Conservation (phyloP, 2,797 vertebrate species). For the Chelidonichthys spinosus region DNA sequence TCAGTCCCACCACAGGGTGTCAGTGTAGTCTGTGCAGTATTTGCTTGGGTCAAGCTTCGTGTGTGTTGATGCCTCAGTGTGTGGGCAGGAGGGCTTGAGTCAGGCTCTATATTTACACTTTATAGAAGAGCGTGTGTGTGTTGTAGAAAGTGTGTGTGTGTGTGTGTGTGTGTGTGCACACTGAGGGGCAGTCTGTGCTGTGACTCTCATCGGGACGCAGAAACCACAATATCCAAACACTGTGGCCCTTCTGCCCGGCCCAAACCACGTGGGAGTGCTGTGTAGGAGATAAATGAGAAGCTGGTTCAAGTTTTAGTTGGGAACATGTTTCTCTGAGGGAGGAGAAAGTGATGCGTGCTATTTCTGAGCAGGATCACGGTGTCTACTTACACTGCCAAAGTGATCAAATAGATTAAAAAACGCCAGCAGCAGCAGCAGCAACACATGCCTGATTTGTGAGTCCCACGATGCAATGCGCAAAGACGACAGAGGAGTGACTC, state of each 20-base stretch:
- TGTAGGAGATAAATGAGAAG: slow-evolving; percentile 41
- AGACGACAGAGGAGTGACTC: not conserved
- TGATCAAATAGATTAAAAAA: not conserved
- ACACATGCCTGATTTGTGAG: not conserved
- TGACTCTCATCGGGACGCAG: slow-evolving; percentile 68
- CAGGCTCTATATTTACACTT: slow-evolving; percentile 70
- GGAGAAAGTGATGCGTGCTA: not conserved
- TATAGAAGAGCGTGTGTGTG: slow-evolving; percentile 42
- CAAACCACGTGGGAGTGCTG: slow-evolving; percentile 51
- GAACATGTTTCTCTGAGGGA: slow-evolving; percentile 15
- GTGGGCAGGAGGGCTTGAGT: slow-evolving; percentile 71
- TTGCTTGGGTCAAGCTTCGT: slow-evolving; percentile 31
- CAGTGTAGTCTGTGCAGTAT: slow-evolving; percentile 51
- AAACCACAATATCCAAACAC: slow-evolving; percentile 63
- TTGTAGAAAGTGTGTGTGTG: slow-evolving; percentile 50
- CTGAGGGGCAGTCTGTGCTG: slow-evolving; percentile 73
- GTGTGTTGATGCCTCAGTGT: slow-evolving; percentile 35
- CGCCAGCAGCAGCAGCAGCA: not conserved
- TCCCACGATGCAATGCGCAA: not conserved
- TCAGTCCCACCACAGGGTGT: slow-evolving; percentile 65
- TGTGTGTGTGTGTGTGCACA: slow-evolving; percentile 52
- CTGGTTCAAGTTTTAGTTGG: slow-evolving; percentile 13
- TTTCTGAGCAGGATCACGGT: slow-evolving; percentile 7
- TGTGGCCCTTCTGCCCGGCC: slow-evolving; percentile 36
- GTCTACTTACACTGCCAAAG: not conserved